Conservation (phyloP, 2,888 invertebrate genomes). For the Diarsia rubi region DNA sequence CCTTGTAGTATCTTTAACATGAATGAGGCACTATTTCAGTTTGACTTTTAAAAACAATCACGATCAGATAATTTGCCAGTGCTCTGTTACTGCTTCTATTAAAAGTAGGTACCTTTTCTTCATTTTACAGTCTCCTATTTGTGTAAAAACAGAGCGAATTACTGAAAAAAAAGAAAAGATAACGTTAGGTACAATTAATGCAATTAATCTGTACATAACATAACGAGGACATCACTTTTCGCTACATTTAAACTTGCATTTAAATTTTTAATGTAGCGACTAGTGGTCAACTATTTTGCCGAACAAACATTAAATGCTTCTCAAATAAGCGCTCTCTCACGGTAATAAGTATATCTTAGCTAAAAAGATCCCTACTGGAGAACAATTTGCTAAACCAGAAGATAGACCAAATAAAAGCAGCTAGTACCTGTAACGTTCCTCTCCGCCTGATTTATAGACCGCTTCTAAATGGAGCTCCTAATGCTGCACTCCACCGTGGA, state of each 20-base stretch:
- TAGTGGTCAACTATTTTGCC: not conserved
- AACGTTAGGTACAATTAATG: no score
- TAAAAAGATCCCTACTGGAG: constrained; percentile 21
- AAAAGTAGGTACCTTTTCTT: constrained; percentile 3
- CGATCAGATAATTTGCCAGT: not conserved
- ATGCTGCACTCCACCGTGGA: constrained; percentile 44
- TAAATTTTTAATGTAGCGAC: constrained; percentile 1
- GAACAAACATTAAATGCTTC: constrained; percentile 13
- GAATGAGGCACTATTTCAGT: not conserved
- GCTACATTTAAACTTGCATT: constrained; percentile 7
- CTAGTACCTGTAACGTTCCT: constrained; percentile 47
- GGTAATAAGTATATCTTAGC: constrained; percentile 36
- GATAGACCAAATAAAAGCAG: constrained; percentile 50
- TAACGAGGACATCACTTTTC: no score
- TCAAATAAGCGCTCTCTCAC: constrained; percentile 4
- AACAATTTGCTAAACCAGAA: constrained; percentile 41
- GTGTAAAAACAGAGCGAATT: not conserved
- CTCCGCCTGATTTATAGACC: constrained; percentile 57
- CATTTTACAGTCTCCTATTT: not conserved
- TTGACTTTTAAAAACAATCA: not conserved
- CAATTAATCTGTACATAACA: no score
- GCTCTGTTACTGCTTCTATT: not conserved
- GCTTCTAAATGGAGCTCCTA: constrained; percentile 46
- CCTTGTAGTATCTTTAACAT: not conserved
- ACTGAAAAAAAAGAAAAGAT: not conserved